Conservation (phyloP, 64 coral and sea anemone species). For the Acropora yongei region DNA sequence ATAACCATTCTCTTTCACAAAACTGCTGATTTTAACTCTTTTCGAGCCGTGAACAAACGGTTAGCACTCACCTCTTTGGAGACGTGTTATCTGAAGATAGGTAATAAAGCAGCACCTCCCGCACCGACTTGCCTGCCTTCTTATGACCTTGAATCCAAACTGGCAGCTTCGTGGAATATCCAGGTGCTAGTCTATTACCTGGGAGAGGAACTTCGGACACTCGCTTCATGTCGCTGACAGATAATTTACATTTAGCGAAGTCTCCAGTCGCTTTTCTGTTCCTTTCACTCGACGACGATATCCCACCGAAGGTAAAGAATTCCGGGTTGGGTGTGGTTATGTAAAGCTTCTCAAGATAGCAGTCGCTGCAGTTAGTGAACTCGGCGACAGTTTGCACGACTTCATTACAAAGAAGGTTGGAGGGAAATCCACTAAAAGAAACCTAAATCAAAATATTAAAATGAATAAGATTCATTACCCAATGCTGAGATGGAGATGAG, state of each 20-base stretch:
- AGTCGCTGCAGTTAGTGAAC: constrained; percentile 82
- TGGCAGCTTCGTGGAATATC: constrained; percentile 65
- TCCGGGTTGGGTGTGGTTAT: constrained; percentile 77
- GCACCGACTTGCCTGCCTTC: constrained; percentile 29
- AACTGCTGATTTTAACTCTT: no score
- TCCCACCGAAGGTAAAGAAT: constrained; percentile 70
- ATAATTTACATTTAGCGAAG: background rate
- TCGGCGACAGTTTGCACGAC: constrained; percentile 75
- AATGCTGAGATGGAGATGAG: no score
- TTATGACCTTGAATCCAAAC: constrained; percentile 89
- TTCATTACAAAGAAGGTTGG: constrained; percentile 83
- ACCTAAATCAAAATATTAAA: constrained; percentile 41
- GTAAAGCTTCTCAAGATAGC: constrained; percentile 72
- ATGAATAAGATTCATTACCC: no score
- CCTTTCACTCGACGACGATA: background rate
- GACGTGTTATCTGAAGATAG: constrained; percentile 65
- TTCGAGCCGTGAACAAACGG: background rate
- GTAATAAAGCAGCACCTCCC: constrained; percentile 94
- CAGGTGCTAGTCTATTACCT: constrained; percentile 63
- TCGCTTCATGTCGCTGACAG: constrained; percentile 50
- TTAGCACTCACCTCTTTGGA: constrained; percentile 69
- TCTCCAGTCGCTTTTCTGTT: background rate
- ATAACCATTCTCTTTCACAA: no score
- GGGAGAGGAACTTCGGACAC: constrained; percentile 77
- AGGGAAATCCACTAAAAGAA: constrained; percentile 76